phyloP scores from a whole-genome alignment of 1,140 invertebrate genomes.

The Papilio glaucus region DNA sequence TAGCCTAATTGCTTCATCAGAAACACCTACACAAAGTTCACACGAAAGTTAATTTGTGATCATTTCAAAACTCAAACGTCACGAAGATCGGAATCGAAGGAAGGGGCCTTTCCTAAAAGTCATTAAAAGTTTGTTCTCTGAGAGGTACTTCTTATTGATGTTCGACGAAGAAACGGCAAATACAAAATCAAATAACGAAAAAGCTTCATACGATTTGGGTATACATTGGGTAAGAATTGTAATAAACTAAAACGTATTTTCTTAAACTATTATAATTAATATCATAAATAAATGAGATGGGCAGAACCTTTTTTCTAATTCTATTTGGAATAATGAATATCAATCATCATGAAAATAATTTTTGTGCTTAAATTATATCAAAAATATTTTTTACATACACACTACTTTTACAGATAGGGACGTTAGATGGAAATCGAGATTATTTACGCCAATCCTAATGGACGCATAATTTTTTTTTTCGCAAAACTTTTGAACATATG shows the following conservation, averaged over 20 bases:
- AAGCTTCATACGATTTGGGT: neutral
- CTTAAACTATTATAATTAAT: neutral
- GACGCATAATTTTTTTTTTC: no score
- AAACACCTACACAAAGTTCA: neutral
- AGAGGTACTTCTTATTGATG: slow-evolving; percentile 21
- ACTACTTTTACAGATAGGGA: no score
- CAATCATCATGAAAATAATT: neutral
- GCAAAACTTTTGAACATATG: no score
- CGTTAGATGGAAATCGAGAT: no score
- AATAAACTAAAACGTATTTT: neutral
- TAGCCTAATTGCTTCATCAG: neutral
- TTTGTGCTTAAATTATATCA: no score
- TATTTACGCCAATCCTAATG: no score
- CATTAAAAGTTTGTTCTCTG: slow-evolving; percentile 16
- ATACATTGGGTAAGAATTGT: neutral
- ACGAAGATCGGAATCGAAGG: neutral
- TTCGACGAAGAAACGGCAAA: neutral
- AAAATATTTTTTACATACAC: no score
- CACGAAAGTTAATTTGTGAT: neutral
- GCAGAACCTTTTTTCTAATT: no score
- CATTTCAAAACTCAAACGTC: slow-evolving; percentile 17
- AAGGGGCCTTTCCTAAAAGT: slow-evolving; percentile 7
- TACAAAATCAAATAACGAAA: neutral
- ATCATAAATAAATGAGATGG: no score
- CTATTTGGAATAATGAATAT: neutral